Percentiles rank a stretch among this genome's conserved stretches.
Conservation (phyloP, 2,797 vertebrate genomes). For the Glyptemys insculpta region DNA sequence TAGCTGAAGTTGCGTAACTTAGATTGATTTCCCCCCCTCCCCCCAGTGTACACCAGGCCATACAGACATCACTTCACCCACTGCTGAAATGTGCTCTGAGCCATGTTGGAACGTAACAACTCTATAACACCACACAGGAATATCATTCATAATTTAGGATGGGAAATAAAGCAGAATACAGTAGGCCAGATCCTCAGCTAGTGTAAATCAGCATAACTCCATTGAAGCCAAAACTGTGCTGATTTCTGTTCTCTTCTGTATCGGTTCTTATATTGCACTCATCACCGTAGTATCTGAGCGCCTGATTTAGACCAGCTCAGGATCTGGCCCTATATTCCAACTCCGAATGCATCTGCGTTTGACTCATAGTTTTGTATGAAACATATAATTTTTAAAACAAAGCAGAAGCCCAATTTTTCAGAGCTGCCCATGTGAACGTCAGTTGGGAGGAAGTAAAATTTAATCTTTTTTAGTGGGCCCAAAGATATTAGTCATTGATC, state of each 20-base stretch:
- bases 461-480: not conserved
- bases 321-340: not conserved
- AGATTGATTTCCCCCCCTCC: too few relatives aligned
- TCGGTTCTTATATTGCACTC: not conserved
- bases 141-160: not conserved
- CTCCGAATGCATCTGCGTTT: not conserved
- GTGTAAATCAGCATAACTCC: not conserved
- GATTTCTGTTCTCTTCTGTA: not conserved
- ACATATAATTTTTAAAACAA: not conserved
- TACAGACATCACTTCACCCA: fast-evolving
- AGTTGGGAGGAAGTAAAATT: not conserved
- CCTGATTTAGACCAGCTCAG: not conserved
- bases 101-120: not conserved
- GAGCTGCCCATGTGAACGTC: not conserved
- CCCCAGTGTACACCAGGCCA: too few relatives aligned
- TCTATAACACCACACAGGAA: not conserved
- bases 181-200: not conserved
- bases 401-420: not conserved
- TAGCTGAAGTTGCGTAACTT: too few relatives aligned
- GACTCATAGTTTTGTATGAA: not conserved
- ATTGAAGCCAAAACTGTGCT: not conserved
- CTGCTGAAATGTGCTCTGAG: not conserved
- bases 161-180: not conserved
- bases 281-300: not conserved
- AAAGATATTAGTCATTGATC: not conserved